Evolutionary conservation across 2,888 invertebrate genomes (phyloP).

Genomic region (Diarsia dahlii): DNA sequence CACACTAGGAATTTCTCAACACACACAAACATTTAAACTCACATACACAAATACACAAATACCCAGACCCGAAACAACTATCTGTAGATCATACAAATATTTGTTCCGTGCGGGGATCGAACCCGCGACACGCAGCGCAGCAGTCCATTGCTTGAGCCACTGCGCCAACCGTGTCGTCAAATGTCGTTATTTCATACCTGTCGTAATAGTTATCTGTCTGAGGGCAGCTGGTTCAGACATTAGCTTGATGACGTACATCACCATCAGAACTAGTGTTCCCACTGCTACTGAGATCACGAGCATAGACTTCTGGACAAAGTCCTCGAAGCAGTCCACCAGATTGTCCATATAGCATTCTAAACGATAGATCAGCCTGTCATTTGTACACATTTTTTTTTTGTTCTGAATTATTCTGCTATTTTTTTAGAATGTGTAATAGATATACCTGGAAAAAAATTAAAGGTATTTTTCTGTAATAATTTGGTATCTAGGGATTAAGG

Average conservation of each 20-base stretch:
- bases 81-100: no score
- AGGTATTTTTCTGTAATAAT: background rate
- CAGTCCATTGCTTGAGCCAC: no score
- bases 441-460: constrained; percentile 80
- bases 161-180: no score
- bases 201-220: background rate
- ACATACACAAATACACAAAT: no score
- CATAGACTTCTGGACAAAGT: constrained; percentile 79
- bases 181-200: constrained; percentile 20
- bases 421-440: constrained; percentile 83
- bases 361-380: constrained; percentile 64
- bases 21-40: no score
- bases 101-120: no score
- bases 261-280: constrained; percentile 72
- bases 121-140: no score
- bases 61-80: no score
- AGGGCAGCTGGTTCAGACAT: constrained; percentile 4
- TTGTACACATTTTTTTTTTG: constrained; percentile 74
- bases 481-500: background rate
- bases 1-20: no score
- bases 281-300: constrained; percentile 75
- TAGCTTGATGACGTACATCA: constrained; percentile 73
- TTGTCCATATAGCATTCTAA: constrained; percentile 80
- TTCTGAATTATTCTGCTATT: background rate
- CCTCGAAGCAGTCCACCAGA: constrained; percentile 77